Evolutionary conservation across 2,888 invertebrate genomes (phyloP), one percentile per base, ranked within the genome.

Genomic region (Halictus ligatus): DNA sequence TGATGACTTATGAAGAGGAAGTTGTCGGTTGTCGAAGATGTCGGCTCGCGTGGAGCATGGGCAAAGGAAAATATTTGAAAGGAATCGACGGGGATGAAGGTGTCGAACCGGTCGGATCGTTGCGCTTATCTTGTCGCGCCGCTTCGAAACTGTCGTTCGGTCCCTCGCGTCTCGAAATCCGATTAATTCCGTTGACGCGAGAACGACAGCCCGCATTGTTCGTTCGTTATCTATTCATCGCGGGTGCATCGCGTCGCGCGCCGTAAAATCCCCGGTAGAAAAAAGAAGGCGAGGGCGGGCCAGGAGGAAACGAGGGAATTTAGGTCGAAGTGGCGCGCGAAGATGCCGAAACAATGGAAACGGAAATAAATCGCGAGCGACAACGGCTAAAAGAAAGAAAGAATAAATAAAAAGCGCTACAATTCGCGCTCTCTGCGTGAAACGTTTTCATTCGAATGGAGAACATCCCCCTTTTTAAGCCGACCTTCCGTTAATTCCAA

Each of bases 221-320:
- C 72, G 78, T 83, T 77, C 83, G 83, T 85, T 85, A 79, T 79
- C 79, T 77, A 83, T 85, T 85, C 80, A 83, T 79, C 78, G 71
- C 48, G 67, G 82, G 54, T n/a, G 43, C 75, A 73, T 83, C 72
- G 64, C 1, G 60, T 73, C 75, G 79, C 64, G n/a, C 25, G 13
- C n/a, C 75, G 71, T 50, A 60, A 74, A 81, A 81, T 78, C 48
- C 54, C n/a, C 54, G 54, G 25, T 58, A 43, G 43, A 75, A 75
- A 75, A 74, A 78, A 5, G 35, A 35, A 71, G 60, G 10, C 35
- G 35, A 4, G 35, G 18, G 3, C 2, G 67, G 7, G 10, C 4
- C 8, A 18, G 35, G 21, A 8, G 67, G 35, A 21, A 40, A 46
- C 40, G 58, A 29, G 54, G 54, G 75, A 71, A 83, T 83, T 74